Conservation (phyloP, 2,888 invertebrate species). For the Drosophila kuntzei region DNA sequence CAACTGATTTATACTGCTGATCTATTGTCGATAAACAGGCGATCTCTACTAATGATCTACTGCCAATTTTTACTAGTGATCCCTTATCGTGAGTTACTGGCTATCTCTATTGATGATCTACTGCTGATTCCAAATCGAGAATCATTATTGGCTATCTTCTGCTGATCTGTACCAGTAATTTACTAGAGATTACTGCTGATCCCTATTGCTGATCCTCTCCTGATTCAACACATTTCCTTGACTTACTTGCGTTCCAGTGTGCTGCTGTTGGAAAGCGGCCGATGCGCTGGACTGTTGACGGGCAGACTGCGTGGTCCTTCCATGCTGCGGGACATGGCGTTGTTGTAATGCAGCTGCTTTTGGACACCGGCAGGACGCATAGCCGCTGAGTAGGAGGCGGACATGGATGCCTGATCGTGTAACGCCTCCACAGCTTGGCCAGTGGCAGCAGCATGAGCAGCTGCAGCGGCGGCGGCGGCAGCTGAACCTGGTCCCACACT, state of each 20-base stretch:
- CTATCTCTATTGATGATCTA: not conserved
- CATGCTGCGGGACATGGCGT: constrained; percentile 87
- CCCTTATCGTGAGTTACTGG: too few relatives aligned
- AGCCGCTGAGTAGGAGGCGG: constrained; percentile 75
- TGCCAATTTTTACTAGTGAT: not conserved
- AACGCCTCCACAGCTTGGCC: constrained; percentile 85
- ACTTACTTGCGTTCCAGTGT: constrained; percentile 87
- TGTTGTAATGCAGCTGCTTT: constrained; percentile 82
- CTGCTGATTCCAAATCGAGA: not conserved
- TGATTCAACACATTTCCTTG: not conserved
- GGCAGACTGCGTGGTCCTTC: constrained; percentile 88
- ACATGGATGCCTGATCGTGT: constrained; percentile 79
- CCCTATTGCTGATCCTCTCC: not conserved
- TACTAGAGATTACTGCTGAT: not conserved
- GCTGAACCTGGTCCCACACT: constrained; percentile 71
- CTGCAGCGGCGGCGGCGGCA: constrained; percentile 76
- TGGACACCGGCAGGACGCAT: constrained; percentile 68
- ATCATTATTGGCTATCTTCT: not conserved
- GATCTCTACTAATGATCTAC: not conserved
- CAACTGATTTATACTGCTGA: not conserved
- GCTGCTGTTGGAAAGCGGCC: constrained; percentile 85
- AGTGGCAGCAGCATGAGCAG: constrained; percentile 83
- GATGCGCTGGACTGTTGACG: constrained; percentile 84
- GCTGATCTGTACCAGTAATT: not conserved
- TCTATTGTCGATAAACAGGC: not conserved